Percentiles rank a stretch among this genome's conserved stretches.
Evolutionary conservation across 2,797 vertebrate species (phyloP).

Genomic region (Malurus leucopterus): DNA sequence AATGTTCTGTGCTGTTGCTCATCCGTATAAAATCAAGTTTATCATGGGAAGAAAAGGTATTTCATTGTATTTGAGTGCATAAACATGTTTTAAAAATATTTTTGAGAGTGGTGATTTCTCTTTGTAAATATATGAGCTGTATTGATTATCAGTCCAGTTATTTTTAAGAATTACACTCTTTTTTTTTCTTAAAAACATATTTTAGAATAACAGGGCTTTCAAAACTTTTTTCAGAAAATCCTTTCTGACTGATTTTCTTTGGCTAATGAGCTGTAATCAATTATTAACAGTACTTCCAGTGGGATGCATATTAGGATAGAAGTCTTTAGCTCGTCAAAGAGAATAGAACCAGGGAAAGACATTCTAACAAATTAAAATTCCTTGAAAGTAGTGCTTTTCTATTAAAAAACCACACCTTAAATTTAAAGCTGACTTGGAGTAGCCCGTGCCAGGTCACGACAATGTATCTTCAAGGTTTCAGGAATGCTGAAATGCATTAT

Average conservation of each 20-base stretch:
- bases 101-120: neutral
- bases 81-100: neutral
- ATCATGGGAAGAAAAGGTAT: neutral
- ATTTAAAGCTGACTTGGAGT: constrained; percentile 2
- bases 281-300: neutral
- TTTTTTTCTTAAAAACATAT: neutral
- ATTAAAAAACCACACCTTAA: neutral
- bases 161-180: neutral
- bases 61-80: neutral
- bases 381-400: neutral
- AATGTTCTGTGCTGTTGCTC: neutral
- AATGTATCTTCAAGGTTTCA: neutral
- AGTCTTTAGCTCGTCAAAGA: neutral
- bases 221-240: neutral
- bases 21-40: neutral
- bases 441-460: neutral
- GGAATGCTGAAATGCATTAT: neutral
- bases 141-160: neutral
- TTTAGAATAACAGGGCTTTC: neutral
- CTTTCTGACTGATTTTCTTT: neutral
- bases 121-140: neutral
- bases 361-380: neutral
- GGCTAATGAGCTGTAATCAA: neutral
- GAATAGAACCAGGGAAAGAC: neutral
- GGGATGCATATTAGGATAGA: neutral